Conservation (phyloP, 2,797 vertebrate genomes). For the Rhyacichthys aspro region DNA sequence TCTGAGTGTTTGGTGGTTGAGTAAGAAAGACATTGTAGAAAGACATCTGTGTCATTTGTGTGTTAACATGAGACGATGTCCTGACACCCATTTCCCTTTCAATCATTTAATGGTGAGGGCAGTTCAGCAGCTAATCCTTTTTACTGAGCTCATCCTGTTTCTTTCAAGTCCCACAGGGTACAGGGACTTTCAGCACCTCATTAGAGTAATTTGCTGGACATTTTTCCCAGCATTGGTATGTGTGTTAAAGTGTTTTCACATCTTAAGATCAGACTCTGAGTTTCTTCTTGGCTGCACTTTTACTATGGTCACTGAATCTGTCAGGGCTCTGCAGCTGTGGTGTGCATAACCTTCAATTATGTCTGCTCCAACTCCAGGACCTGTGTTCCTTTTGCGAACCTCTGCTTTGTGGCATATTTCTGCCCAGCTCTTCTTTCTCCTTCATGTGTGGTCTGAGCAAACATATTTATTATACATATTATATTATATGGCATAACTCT, state of each 20-base stretch:
- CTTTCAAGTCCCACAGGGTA: constrained; percentile 18
- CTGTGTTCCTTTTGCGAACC: constrained; percentile 45
- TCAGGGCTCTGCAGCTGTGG: constrained; percentile 58
- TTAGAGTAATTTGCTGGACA: constrained; percentile 32
- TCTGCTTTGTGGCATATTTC: constrained; percentile 47
- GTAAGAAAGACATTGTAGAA: too few species aligned
- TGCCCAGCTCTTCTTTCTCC: constrained; percentile 18
- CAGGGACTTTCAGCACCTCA: constrained; percentile 36
- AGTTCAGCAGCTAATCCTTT: constrained; percentile 23
- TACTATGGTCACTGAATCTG: constrained; percentile 62
- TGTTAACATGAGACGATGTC: too few species aligned
- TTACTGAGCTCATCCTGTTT: constrained; percentile 22
- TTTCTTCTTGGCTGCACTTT: constrained; percentile 53
- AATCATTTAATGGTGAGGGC: neutral
- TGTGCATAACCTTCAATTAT: constrained; percentile 71
- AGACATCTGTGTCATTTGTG: too few species aligned
- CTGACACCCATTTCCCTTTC: neutral
- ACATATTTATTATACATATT: constrained; percentile 33
- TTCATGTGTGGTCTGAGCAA: constrained; percentile 11
- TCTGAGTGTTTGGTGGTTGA: too few species aligned
- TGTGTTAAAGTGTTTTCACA: constrained; percentile 58
- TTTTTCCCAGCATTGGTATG: constrained; percentile 32
- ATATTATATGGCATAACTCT: constrained; percentile 33
- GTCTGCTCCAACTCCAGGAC: constrained; percentile 43
- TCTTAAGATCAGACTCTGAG: constrained; percentile 46